Evolutionary conservation across 2,797 vertebrate genomes (phyloP), one percentile per base, ranked within the genome.

Genomic region (Hoplostethus mediterraneus): DNA sequence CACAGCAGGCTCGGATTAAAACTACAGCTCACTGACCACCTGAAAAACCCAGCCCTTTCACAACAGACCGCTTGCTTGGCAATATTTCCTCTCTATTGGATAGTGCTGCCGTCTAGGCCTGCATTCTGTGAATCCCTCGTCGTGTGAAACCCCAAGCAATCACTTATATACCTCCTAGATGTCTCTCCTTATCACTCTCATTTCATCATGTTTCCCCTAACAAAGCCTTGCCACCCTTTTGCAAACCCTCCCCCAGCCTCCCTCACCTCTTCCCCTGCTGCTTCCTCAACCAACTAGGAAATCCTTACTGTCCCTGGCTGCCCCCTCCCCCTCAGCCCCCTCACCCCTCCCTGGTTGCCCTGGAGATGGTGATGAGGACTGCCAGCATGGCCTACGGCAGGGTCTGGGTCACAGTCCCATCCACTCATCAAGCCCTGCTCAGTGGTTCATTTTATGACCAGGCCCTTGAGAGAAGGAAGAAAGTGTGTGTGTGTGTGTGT

Each of bases 301-400:
- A 7, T 9, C 66, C 80, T 67, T 66, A 63, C 76, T 67, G 52
- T 62, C 79, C 77, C 30, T 58, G 31, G 73, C 79, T 68, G 52
- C 55, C 57, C 72, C 31, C 44, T 71, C 73, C 63, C 80, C 81
- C 62, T 79, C 56, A 21, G 21, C 59, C 57, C 72, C 33, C 45
- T 72, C 73, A 14, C 61, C 82, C 82, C 62, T 78, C 54, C 13
- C 25, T 21, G 61, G 84, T 89, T 91, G 79, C 83, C 55, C 3
- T 78, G 83, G 81, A 77, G 71, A 89, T 52, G 59, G 63, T 59
- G 72, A 86, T 84, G 62, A 78, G 73, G 52, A 66, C 67, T 80
- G 77, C 77, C 80, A 82, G 64, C 64, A 13, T 79, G 75, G 63
- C 80, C 36, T 8, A 65, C 65, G 33, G 77, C 60, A 77, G 87